Evolutionary conservation across 2,113 vertebrate genomes (phyloP).

Genomic region (Vidua macroura): DNA sequence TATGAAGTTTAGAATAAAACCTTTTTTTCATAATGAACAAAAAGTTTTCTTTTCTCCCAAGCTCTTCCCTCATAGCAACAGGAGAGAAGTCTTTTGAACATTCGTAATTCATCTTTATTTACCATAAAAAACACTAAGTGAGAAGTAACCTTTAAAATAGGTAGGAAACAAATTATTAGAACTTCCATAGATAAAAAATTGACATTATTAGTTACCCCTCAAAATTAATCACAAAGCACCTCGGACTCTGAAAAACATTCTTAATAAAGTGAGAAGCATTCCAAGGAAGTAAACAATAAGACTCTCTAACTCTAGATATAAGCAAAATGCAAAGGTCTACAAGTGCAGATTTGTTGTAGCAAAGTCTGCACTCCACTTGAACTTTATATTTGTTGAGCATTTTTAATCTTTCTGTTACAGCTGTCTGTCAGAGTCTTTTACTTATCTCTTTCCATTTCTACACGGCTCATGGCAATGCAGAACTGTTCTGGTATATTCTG

Average conservation of each 20-base stretch:
- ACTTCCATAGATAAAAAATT: background rate
- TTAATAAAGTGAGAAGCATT: background rate
- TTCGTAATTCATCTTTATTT: background rate
- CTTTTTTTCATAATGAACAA: background rate
- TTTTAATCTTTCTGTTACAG: background rate
- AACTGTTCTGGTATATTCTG: background rate
- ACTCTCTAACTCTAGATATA: background rate
- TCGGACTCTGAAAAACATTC: background rate
- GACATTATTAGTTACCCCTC: background rate
- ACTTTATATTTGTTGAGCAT: background rate
- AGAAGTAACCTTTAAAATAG: background rate
- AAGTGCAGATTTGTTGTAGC: background rate
- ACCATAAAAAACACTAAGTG: background rate
- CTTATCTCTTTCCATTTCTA: background rate
- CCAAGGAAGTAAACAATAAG: background rate
- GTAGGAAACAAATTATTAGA: background rate
- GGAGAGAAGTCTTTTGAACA: background rate
- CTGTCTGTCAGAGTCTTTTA: background rate
- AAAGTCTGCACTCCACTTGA: background rate
- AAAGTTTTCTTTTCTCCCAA: background rate
- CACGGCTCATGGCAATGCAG: background rate
- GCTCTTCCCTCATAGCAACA: background rate
- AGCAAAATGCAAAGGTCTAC: background rate
- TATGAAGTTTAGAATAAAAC: background rate
- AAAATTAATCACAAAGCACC: background rate